Base-by-base conservation (phyloP, 37 sponge, comb jelly and placozoan genomes). In the Crambe crambe region DNA sequence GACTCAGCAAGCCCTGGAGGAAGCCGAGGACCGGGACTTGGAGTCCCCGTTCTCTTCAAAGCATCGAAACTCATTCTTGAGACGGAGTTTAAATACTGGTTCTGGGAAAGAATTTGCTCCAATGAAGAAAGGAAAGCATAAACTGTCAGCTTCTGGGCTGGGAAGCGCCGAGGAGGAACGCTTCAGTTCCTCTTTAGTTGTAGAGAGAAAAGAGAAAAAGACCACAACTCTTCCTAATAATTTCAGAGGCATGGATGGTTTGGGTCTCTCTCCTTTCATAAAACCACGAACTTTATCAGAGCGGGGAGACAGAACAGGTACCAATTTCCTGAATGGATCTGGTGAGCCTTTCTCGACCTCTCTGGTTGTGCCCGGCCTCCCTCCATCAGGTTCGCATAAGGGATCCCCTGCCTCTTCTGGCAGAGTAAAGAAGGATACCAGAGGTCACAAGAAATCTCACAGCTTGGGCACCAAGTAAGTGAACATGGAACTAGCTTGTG, bases 401-500 rank as follows among this genome's bases (percentile, higher is more conserved):
- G 66, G 66, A 38, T 27, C 4, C 42, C 54, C 56, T 34, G 25
- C 82, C 37, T 75, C 79, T n/a, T 43, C 23, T 2, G 38, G 37
- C 30, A 72, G n/a, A 59, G 37, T 12, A 43, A 86, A 70, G 72
- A 51, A 30, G 58, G 6, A 6, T 6, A 20, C 47, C 10, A 56
- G 91, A 81, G 81, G 91, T 0, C 91, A 91, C 72, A 60, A 37
- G 56, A 91, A 91, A 74, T 54, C 83, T 2, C 47, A 37, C 22
- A 91, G 91, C 36, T 37, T 91, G 3, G 91, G 91, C 2, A 75
- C 68, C n/a, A 91, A 86, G 91, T 91, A 58, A 47, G 91, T 56
- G 26, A 20, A 20, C 12, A 20, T 8, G 12, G 51, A 12, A 47
- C 12, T 12, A 47, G 51, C 51, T 15, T 47, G 12, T 12, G 6